A percentile compares a stretch with the other conserved stretches of the same genome.
These are phyloP conservation scores for Chelonus formosanus DNA, from an alignment of 2,888 invertebrate species.

Conservation along the genomic window DNA sequence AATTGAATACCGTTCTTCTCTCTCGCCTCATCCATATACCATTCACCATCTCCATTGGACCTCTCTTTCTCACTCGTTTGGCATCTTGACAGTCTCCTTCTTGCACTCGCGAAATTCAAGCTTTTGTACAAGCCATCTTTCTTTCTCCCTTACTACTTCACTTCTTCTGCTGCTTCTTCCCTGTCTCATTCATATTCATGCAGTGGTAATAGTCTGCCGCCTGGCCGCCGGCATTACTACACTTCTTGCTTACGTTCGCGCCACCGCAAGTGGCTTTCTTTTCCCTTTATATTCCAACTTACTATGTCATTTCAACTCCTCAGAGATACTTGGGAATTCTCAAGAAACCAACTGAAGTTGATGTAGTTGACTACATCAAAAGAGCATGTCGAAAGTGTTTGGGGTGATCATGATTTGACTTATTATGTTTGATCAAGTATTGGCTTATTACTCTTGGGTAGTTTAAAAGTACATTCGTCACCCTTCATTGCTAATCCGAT, in stretches of 20 bases:
- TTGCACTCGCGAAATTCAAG: not conserved
- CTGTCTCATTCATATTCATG: slow-evolving; percentile 65
- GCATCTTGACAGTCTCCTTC: slow-evolving; percentile 10
- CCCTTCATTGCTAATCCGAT: slow-evolving; percentile 37
- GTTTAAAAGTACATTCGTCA: slow-evolving; percentile 19
- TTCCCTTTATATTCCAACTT: slow-evolving; percentile 11
- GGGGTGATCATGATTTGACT: slow-evolving; percentile 3
- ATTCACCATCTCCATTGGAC: slow-evolving; percentile 23
- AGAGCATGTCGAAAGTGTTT: not conserved
- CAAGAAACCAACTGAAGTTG: too few relatives aligned
- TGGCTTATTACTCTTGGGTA: slow-evolving; percentile 1
- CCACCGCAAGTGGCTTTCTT: slow-evolving; percentile 38
- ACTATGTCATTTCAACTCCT: slow-evolving; percentile 18
- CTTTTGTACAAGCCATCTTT: slow-evolving; percentile 4
- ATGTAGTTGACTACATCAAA: too few relatives aligned
- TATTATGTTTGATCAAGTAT: not conserved
- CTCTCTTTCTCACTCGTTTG: not conserved
- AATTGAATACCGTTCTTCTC: slow-evolving; percentile 62
- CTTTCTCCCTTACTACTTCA: slow-evolving; percentile 23
- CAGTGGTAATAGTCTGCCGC: slow-evolving; percentile 60
- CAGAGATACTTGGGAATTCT: slow-evolving; percentile 10
- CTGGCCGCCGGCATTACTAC: slow-evolving; percentile 56
- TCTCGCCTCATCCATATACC: slow-evolving; percentile 33
- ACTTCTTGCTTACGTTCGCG: slow-evolving; percentile 58
- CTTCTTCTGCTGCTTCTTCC: slow-evolving; percentile 29